Percentiles rank a stretch among this genome's conserved stretches.
Conservation (phyloP, 2,888 invertebrate species). For the Molorchus minor region DNA sequence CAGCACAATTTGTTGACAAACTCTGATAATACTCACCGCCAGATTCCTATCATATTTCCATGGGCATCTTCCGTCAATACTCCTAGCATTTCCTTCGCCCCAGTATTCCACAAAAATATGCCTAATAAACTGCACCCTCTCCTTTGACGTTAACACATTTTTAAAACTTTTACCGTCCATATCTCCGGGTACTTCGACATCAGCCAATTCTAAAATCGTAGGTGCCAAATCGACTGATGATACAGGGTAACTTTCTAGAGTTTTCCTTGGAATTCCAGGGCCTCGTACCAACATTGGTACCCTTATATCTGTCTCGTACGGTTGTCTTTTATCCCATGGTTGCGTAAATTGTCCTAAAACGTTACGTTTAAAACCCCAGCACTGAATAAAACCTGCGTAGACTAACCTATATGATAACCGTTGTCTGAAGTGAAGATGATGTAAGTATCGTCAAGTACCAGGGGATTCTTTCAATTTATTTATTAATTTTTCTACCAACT, state of each 20-base stretch:
- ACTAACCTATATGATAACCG: slow-evolving; percentile 85
- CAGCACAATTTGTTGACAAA: too few species aligned
- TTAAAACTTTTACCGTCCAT: slow-evolving; percentile 54
- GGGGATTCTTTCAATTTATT: slow-evolving; percentile 65
- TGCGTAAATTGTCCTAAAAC: slow-evolving; percentile 84
- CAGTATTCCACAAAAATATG: slow-evolving; percentile 82
- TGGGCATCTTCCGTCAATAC: slow-evolving; percentile 72
- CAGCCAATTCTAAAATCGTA: slow-evolving; percentile 80
- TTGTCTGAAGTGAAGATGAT: slow-evolving; percentile 89
- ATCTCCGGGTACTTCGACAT: slow-evolving; percentile 58
- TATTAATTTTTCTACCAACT: slow-evolving; percentile 76
- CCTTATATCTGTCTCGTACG: slow-evolving; percentile 88
- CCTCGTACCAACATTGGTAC: slow-evolving; percentile 85
- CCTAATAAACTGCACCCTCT: slow-evolving; percentile 56
- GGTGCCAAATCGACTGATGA: slow-evolving; percentile 86
- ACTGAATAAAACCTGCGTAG: background rate
- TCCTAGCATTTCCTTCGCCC: slow-evolving; percentile 74
- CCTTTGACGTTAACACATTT: slow-evolving; percentile 34
- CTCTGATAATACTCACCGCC: slow-evolving; percentile 66
- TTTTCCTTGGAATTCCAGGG: slow-evolving; percentile 69
- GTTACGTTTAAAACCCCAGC: background rate
- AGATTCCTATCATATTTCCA: slow-evolving; percentile 69
- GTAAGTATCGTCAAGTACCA: slow-evolving; percentile 77
- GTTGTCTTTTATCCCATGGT: slow-evolving; percentile 89
- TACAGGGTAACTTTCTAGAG: slow-evolving; percentile 67